Percentiles rank a stretch among this genome's conserved stretches.
Evolutionary conservation across 1,140 invertebrate species (phyloP).

Genomic region (Dermatophagoides farinae): DNA sequence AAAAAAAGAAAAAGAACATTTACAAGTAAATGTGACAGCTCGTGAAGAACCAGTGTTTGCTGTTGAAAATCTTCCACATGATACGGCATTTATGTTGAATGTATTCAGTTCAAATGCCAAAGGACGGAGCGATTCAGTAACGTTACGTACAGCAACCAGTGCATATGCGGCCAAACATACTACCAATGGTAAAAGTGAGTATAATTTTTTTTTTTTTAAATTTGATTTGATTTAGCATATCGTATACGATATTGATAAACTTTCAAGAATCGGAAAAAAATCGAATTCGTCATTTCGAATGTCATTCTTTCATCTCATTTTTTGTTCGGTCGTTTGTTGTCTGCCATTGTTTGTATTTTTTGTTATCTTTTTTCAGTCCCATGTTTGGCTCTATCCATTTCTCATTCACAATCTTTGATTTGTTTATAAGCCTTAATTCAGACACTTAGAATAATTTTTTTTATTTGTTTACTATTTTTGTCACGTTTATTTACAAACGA

Average conservation of each 20-base stretch:
- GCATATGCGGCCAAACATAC: constrained; percentile 6
- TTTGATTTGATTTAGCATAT: not conserved
- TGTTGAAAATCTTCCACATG: constrained; percentile 17
- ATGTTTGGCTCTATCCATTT: not conserved
- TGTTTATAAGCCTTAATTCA: not conserved
- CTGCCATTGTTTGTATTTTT: too few relatives aligned
- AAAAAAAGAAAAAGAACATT: constrained; percentile 7
- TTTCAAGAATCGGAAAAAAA: too few relatives aligned
- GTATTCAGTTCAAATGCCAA: constrained; percentile 19
- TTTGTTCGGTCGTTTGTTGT: too few relatives aligned
- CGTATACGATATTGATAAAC: not conserved
- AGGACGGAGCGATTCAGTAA: constrained; percentile 16
- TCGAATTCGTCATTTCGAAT: too few relatives aligned
- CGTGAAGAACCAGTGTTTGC: constrained; percentile 18
- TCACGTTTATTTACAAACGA: too few relatives aligned
- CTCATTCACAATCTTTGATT: not conserved
- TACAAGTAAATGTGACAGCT: constrained; percentile 20
- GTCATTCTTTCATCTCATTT: too few relatives aligned
- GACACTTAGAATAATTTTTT: not conserved
- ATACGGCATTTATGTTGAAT: constrained; percentile 18
- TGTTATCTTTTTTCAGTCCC: too few relatives aligned
- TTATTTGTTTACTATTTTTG: not conserved
- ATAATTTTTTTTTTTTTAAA: too few relatives aligned
- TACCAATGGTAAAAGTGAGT: constrained; percentile 11
- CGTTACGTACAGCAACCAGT: constrained; percentile 15